Evolutionary conservation across 2,888 invertebrate genomes (phyloP), one percentile per base, ranked within the genome.

Genomic region (Aspidapion aeneum): DNA sequence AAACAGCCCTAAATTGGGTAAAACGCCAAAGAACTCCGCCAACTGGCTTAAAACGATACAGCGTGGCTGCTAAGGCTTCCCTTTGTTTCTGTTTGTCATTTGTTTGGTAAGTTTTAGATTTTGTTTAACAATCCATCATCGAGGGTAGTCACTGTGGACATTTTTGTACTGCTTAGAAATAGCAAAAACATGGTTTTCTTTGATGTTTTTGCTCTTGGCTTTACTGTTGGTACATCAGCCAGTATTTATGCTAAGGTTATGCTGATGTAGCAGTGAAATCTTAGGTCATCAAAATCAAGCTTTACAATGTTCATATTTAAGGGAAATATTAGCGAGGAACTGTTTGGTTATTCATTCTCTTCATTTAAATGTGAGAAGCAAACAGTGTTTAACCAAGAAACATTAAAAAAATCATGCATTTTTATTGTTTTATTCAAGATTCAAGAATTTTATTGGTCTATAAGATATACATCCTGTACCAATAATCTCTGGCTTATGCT

Each of bases 11-110:
- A 35, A 35, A 35, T 35, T 12, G 5, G 35, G 35, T 35, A 35
- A 35, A 35, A 52, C 52, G 17, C 3, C 52, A n/a, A 52, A 52
- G 52, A 18, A 17, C 7, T 52, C 52, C 52, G n/a, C 35, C 35
- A 35, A 35, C 35, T 35, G 35, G 35, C 7, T 52, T 75, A 74
- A 73, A 75, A 75, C 63, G 73, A 75, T 79, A 73, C 80, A 80
- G 80, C 80, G 80, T 80, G 80, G 80, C 80, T 79, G 72, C 74
- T 73, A 75, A 76, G 74, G 79, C 78, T 78, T 79, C 77, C 77
- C 80, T 80, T 80, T 80, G 79, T 80, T 3, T 56, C 52, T 52
- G 64, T 55, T 60, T 18, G 18, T 21, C 55, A 52, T 63, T 58
- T 58, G 68, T 56, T 62, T 55, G 62, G 57, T 63, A 35, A 35